Evolutionary conservation across 1,140 invertebrate genomes (phyloP).

Genomic region (Cydia pomonella): DNA sequence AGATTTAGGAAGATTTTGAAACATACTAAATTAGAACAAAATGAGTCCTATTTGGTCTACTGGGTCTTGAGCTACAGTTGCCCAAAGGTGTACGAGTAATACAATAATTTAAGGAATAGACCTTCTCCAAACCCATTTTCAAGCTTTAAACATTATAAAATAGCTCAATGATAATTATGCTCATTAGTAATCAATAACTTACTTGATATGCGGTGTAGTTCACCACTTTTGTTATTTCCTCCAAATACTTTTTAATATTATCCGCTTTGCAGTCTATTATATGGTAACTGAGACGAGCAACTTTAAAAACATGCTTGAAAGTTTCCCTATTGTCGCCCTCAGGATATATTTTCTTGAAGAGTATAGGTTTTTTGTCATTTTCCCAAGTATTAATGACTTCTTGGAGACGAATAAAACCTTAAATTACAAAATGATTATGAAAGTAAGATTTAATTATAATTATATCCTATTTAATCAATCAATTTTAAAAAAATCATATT

Average conservation of each 20-base stretch:
- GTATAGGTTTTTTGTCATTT: constrained; percentile 57
- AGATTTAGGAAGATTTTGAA: too few species aligned
- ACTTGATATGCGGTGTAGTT: constrained; percentile 71
- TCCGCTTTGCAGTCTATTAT: constrained; percentile 65
- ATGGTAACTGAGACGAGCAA: constrained; percentile 65
- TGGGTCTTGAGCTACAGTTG: too few species aligned
- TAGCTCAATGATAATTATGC: too few species aligned
- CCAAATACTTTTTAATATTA: constrained; percentile 64
- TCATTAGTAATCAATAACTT: constrained; percentile 2
- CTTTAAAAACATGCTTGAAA: constrained; percentile 70
- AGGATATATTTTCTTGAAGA: constrained; percentile 63
- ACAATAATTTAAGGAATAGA: too few species aligned
- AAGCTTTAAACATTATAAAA: too few species aligned
- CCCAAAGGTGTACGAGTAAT: too few species aligned
- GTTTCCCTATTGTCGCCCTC: constrained; percentile 66
- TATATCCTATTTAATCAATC: too few species aligned
- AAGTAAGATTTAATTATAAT: not conserved
- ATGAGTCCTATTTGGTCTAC: too few species aligned
- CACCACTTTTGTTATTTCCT: constrained; percentile 64
- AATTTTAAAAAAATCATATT: too few species aligned
- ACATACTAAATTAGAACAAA: too few species aligned
- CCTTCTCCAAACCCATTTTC: too few species aligned
- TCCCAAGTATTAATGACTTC: constrained; percentile 72
- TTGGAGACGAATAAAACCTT: constrained; percentile 71
- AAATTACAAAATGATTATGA: constrained; percentile 38